A percentile compares a stretch with the other conserved stretches of the same genome.
phyloP scores from a whole-genome alignment of 2,797 vertebrate species.

The Neopelma chrysocephalum region DNA sequence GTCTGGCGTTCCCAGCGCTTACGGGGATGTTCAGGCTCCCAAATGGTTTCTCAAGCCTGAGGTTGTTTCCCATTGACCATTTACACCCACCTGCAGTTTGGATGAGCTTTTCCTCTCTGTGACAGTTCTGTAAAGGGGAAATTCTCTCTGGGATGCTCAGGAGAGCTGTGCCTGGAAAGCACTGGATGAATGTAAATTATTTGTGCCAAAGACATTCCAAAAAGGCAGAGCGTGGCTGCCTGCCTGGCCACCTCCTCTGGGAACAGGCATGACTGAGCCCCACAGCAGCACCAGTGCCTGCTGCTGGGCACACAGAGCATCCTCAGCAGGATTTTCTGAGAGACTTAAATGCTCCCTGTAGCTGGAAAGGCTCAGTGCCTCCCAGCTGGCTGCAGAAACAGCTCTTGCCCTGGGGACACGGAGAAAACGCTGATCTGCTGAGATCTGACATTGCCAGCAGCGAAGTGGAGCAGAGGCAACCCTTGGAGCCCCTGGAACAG shows the following conservation, averaged over 20 bases:
- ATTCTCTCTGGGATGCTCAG: rapidly evolving
- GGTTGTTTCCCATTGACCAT: rapidly evolving
- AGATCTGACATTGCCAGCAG: neutral
- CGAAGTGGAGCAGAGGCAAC: neutral
- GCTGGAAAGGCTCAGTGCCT: neutral
- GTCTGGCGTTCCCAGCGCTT: neutral
- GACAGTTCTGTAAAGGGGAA: neutral
- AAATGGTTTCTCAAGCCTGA: neutral
- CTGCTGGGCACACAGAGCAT: neutral
- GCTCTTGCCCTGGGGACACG: neutral
- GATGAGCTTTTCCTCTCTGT: neutral
- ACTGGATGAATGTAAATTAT: neutral
- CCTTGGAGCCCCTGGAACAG: neutral
- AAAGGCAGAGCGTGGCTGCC: neutral
- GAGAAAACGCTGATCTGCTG: neutral
- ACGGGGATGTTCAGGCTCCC: neutral
- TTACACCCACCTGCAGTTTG: neutral
- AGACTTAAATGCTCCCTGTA: neutral
- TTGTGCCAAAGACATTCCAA: neutral
- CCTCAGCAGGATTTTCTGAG: neutral
- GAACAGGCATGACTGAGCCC: rapidly evolving
- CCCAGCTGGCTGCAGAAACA: neutral
- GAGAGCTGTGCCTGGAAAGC: neutral
- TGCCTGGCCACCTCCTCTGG: neutral
- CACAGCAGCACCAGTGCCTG: neutral